Base-by-base conservation (phyloP, 2,888 invertebrate species). In the Diabrotica balteata region DNA sequence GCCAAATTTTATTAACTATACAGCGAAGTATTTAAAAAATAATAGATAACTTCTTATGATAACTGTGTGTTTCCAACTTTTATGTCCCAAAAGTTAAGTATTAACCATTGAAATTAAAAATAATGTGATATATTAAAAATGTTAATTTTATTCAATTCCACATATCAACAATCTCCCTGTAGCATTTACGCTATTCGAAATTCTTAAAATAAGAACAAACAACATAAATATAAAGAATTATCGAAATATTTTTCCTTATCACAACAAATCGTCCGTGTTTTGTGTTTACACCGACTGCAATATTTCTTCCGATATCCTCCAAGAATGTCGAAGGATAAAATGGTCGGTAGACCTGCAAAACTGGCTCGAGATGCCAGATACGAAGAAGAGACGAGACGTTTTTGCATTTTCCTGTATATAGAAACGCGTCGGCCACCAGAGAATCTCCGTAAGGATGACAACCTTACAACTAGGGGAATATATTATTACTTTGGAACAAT, bases 351-450 rank as follows among this genome's bases (percentile, higher is more conserved):
- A 66, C 66, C 53, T 47, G 64, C 47, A 65, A 59, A 63, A 69
- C 69, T 59, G 60, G 64, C 69, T 70, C 53, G 60, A 52, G 63
- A 67, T 67, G 67, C 50, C 59, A 67, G 64, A 64, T 59, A 67
- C 46, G 45, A 63, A 11, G 57, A 47, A 44, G 55, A 57, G 44
- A 45, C 17, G 44, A 43, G 45, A 57, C 8, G 44, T 68, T 65
- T 63, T 65, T 60, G 62, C 63, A 62, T 70, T 70, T 63, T 63
- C 63, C 66, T 68, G 55, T 66, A 65, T 70, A 70, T 68, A 70
- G 70, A 67, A 70, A 70, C 63, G 57, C 55, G 59, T 53, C 66
- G 68, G 66, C 63, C 66, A 66, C 66, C 68, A 61, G 50, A 63
- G 68, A 57, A 62, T 66, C 62, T 54, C 57, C 50, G 17, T 66